Conservation (phyloP, 2,797 vertebrate species). For the Sus cebifrons region DNA sequence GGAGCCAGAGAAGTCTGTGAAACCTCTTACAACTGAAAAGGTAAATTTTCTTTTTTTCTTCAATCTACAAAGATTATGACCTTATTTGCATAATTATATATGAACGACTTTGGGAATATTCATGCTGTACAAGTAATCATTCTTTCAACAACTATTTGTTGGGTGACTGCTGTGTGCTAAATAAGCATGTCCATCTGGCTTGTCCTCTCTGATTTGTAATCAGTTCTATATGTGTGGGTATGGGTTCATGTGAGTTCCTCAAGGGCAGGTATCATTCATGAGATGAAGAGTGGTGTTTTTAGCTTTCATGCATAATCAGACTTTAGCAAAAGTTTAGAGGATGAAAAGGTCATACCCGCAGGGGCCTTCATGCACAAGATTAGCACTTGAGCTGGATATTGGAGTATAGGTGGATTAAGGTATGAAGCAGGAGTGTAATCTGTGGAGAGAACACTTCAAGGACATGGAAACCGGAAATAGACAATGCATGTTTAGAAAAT, state of each 20-base stretch:
- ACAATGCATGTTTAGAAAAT: background rate
- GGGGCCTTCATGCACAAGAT: background rate
- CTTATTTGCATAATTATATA: conserved; percentile 3
- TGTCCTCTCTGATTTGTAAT: background rate
- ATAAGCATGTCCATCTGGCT: background rate
- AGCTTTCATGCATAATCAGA: background rate
- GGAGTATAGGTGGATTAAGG: background rate
- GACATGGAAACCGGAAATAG: background rate
- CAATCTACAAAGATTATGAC: background rate
- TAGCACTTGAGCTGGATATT: conserved; percentile 24
- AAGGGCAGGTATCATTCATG: background rate
- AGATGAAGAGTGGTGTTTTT: background rate
- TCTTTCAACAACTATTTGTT: background rate
- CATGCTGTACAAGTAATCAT: background rate
- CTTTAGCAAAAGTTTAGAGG: background rate
- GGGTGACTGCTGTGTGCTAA: background rate
- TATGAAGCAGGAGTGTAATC: background rate
- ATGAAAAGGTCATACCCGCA: background rate
- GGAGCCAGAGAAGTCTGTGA: conserved; percentile 93
- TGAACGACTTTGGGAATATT: conserved; percentile 32
- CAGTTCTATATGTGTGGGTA: background rate
- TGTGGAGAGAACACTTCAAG: background rate
- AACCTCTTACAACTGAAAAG: conserved; percentile 93
- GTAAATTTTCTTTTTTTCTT: conserved; percentile 88
- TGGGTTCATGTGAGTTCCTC: background rate